Evolutionary conservation across 2,113 vertebrate species (phyloP), one percentile per base, ranked within the genome.

Genomic region (Lagopus muta): DNA sequence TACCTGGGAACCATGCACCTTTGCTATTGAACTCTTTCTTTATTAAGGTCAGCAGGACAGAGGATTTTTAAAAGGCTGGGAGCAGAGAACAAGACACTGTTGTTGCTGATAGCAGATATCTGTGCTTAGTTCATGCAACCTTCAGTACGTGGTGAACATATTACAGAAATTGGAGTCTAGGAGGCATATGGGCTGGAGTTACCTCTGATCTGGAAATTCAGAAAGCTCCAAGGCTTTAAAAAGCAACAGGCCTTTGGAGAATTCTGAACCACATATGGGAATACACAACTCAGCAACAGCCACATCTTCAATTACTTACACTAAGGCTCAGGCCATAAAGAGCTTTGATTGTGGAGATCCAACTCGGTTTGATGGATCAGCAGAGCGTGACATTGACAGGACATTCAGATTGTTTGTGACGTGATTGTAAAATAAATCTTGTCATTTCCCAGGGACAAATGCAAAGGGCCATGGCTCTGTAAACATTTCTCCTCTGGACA

Each of bases 21-120:
- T 92, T 89, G 90, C 64, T 95, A 93, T 69, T 71, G 78, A 86
- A 95, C 79, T 71, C 0, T 6, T 81, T 95, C 88, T 62, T 70
- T 45, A 54, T 22, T 40, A n/a, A 38, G 88, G 90, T 13, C 88
- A 94, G 65, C 75, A 71, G 88, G 65, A 77, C 50, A 34, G 67
- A 36, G 79, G 38, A 64, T 80, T 91, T 74, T 2, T 36, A 58
- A 48, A 61, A 60, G 40, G 62, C n/a, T 73, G 24, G 55, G 80
- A 55, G 14, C 1, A 0, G 10, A 55, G 55, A 55, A 43, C 45
- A 55, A 90, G 75, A 76, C 86, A 13, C 28, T 88, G 70, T 27
- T 82, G 50, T 50, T 82, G 72, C 78, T 88, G 55, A 76, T 77
- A 32, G 79, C n/a, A 66, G 50, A 66, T 42, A n/a, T 61, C 42